A percentile compares a stretch with the other conserved stretches of the same genome.
Evolutionary conservation across 2,113 vertebrate genomes (phyloP).

Genomic region (Emberiza fucata): DNA sequence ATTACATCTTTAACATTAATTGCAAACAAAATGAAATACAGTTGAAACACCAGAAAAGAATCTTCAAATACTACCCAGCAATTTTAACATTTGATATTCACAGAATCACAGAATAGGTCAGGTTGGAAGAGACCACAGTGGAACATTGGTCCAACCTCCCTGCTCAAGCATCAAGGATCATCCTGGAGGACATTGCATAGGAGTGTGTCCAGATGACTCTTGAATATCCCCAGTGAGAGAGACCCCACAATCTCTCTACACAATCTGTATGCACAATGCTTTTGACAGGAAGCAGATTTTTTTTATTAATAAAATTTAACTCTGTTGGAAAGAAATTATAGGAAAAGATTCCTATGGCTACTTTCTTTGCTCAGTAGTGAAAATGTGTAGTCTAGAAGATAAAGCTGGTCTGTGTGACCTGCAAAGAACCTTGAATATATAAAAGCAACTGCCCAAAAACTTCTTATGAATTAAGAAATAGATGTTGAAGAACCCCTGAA

Average conservation of each 20-base stretch:
- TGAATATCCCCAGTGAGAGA: background rate
- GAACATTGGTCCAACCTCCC: background rate
- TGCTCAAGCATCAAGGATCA: background rate
- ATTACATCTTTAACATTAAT: background rate
- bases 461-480: background rate
- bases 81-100: background rate
- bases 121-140: background rate
- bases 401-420: background rate
- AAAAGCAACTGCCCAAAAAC: background rate
- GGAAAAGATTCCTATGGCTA: background rate
- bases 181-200: background rate
- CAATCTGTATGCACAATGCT: background rate
- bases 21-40: background rate
- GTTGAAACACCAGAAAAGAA: background rate
- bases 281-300: background rate
- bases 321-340: background rate
- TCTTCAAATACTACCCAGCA: background rate
- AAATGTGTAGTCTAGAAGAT: background rate
- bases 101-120: background rate
- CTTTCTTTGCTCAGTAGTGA: background rate
- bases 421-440: background rate
- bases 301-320: background rate
- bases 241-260: background rate
- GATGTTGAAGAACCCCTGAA: background rate
- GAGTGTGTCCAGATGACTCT: background rate